Percentiles rank a stretch among this genome's conserved stretches.
Conservation (phyloP, 2,888 invertebrate genomes). For the Microctonus brassicae region DNA sequence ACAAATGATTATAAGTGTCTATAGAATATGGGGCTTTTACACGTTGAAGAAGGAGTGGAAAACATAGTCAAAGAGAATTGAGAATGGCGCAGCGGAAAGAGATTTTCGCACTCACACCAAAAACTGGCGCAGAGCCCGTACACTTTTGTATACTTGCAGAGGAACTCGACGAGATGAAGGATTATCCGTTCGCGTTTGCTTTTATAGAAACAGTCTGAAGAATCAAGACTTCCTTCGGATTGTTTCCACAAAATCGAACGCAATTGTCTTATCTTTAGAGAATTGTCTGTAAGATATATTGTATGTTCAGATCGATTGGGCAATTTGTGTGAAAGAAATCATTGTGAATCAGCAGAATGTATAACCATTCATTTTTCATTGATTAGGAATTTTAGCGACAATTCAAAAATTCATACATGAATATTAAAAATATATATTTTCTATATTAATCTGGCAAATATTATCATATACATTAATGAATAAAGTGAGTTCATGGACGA, state of each 20-base stretch:
- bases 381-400: too few species aligned
- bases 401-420: too few species aligned
- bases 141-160: conserved; percentile 23
- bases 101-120: conserved; percentile 53
- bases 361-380: too few species aligned
- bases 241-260: too few species aligned
- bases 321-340: conserved; percentile 23
- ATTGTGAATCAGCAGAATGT: conserved; percentile 11
- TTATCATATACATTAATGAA: neutral
- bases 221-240: conserved; percentile 26
- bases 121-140: conserved; percentile 57
- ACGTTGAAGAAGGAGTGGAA: conserved; percentile 3
- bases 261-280: too few species aligned
- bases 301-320: conserved; percentile 20
- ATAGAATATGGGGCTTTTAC: conserved; percentile 18
- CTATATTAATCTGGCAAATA: neutral
- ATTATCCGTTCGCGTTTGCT: conserved; percentile 35
- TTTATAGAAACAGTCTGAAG: conserved; percentile 34
- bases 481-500: neutral
- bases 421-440: too few species aligned
- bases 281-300: too few species aligned
- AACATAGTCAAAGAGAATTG: conserved; percentile 40
- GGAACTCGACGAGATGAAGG: conserved; percentile 50
- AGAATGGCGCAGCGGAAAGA: conserved; percentile 49
- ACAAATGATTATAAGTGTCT: conserved; percentile 46